phyloP scores from a whole-genome alignment of 2,888 invertebrate genomes.

The Lapara coniferarum region DNA sequence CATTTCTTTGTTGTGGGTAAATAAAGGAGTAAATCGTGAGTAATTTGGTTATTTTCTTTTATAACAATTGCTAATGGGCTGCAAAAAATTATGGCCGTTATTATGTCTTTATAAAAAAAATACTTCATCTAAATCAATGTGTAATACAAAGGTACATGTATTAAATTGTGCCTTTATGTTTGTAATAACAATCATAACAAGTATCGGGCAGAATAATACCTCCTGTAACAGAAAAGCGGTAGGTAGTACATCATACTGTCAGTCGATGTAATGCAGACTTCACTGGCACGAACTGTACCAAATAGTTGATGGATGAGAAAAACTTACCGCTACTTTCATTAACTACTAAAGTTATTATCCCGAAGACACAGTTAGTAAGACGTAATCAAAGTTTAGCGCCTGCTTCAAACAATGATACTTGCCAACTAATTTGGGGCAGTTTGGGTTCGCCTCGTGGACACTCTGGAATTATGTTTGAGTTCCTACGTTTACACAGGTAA shows the following conservation, averaged over 20 bases:
- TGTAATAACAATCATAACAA: too few relatives aligned
- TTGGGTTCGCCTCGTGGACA: conserved; percentile 32
- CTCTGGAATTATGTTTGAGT: conserved; percentile 10
- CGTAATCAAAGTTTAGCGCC: conserved; percentile 31
- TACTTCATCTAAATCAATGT: too few relatives aligned
- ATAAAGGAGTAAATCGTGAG: too few relatives aligned
- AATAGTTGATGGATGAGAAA: conserved; percentile 26
- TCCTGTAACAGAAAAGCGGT: too few relatives aligned
- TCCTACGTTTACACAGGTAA: conserved; percentile 15
- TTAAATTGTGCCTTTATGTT: too few relatives aligned
- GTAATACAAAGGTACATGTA: too few relatives aligned
- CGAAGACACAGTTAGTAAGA: conserved; percentile 23
- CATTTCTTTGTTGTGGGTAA: too few relatives aligned
- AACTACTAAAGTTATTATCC: conserved; percentile 19
- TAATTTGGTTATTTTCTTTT: neutral
- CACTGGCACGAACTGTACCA: neutral
- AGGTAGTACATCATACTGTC: neutral
- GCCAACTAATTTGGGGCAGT: conserved; percentile 49
- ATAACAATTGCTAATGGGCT: too few relatives aligned
- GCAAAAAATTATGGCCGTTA: too few relatives aligned
- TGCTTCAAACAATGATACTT: conserved; percentile 42
- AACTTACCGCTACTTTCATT: conserved; percentile 21
- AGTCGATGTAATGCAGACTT: neutral
- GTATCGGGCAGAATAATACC: neutral
- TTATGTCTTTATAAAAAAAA: too few relatives aligned